Evolutionary conservation across 2,888 invertebrate species (phyloP), one percentile per base, ranked within the genome.

Genomic region (Helobdella robusta): DNA sequence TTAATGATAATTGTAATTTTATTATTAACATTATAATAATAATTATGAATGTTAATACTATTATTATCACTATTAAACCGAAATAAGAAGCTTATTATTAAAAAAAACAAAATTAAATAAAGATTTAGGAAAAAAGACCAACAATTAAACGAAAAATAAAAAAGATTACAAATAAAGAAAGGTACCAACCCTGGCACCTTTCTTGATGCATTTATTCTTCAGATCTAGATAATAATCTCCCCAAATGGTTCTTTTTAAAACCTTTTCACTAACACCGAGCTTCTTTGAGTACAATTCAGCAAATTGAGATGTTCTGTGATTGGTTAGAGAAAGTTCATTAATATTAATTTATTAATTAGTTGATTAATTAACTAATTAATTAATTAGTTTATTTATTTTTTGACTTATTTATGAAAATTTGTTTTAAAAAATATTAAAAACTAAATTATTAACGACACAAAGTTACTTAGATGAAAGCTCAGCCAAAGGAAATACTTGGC

Each of bases 221-320:
- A 84, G 78, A 76, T 91, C 89, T 54, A 91, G 83, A 77, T 88
- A 97, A 80, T 84, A 93, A 80, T 97, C 93, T 60, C 95, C 92
- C 95, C 95, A 97, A 0, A 97, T 81, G 0, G 89, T 89, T 78
- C 86, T 86, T 65, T 84, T 83, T 23, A 97, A 80, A 23, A 87
- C 83, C 25, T 85, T 84, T 68, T 85, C 84, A 73, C 86, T 86
- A 30, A 90, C 84, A 56, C 87, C 87, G 66, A 89, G 81, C 81
- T 88, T 89, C 18, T 83, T 80, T 0, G 87, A 84, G 75, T 87
- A 89, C 46, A 90, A 82, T 73, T 83, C 83, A 0, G 90, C 89
- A 83, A 95, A 95, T 74, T 90, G 87, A 35, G 84, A 83, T 1
- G 88, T 83, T 15, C 88, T 86, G 61, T 15, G 15, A 50, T 32